Evolutionary conservation across 2,888 invertebrate genomes (phyloP).

Genomic region (Lottia gigantea): DNA sequence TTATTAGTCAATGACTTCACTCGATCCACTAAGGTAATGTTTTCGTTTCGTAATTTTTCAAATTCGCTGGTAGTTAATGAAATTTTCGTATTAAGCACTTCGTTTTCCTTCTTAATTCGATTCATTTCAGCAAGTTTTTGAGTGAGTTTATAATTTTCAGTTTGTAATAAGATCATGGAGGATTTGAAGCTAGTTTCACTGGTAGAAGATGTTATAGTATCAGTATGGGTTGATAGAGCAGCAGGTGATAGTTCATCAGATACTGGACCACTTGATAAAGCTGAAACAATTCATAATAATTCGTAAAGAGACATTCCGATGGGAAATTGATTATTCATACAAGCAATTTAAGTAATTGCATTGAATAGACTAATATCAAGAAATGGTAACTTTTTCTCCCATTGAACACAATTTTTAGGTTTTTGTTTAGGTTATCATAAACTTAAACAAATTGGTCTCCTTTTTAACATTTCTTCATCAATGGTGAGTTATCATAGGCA

Average conservation of each 20-base stretch:
- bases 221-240: neutral
- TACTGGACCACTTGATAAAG: neutral
- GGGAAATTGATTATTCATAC: neutral
- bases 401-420: too few species aligned
- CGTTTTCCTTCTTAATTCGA: neutral
- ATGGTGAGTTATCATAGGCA: too few species aligned
- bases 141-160: neutral
- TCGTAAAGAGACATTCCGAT: neutral
- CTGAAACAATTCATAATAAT: neutral
- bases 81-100: neutral
- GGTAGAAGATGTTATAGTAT: neutral
- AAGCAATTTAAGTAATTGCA: too few species aligned
- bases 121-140: neutral
- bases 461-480: too few species aligned
- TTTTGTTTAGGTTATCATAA: too few species aligned
- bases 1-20: neutral
- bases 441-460: too few species aligned
- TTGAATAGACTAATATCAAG: too few species aligned
- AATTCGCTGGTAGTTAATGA: neutral
- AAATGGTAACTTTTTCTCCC: too few species aligned
- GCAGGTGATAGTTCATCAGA: neutral
- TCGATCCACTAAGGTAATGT: neutral
- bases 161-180: neutral
- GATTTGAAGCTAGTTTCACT: neutral
- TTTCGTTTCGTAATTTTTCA: slow-evolving; percentile 4